Conservation (phyloP, 2,888 invertebrate genomes). For the Dugesia japonica region DNA sequence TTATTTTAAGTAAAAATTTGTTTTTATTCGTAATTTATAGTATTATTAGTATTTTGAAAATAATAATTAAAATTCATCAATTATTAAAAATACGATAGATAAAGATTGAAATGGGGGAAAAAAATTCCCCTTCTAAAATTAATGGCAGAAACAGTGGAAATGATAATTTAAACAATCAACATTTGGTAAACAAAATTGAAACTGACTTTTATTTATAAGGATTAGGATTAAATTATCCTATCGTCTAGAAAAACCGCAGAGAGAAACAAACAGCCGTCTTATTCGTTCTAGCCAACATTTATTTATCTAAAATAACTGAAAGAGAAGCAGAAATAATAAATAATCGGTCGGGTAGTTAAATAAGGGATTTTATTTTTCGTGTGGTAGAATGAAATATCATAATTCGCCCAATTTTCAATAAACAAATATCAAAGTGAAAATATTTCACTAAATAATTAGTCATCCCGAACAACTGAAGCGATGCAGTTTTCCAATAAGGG, state of each 20-base stretch:
- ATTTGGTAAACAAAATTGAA: constrained; percentile 20
- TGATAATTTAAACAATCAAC: constrained; percentile 16
- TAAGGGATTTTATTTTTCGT: background rate
- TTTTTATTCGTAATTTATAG: too few species aligned
- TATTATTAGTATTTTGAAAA: background rate
- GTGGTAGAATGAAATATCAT: background rate
- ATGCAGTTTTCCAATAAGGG: background rate
- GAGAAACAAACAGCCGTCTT: background rate
- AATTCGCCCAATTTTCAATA: background rate
- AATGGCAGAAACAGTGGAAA: background rate
- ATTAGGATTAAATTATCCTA: constrained; percentile 20
- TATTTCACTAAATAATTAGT: constrained; percentile 13
- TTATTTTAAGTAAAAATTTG: too few species aligned
- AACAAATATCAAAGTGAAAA: constrained; percentile 20
- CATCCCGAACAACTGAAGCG: constrained; percentile 20
- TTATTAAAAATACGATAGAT: too few species aligned
- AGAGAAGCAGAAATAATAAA: constrained; percentile 14
- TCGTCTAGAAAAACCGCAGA: background rate
- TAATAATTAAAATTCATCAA: too few species aligned
- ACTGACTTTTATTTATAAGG: constrained; percentile 20
- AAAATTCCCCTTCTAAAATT: background rate
- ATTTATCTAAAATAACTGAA: constrained; percentile 15
- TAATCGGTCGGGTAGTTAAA: constrained; percentile 14
- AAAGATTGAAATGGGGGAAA: background rate
- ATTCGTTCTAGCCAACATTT: background rate